Evolutionary conservation across 2,797 vertebrate species (phyloP), one percentile per base, ranked within the genome.

Genomic region (Microcaecilia unicolor): DNA sequence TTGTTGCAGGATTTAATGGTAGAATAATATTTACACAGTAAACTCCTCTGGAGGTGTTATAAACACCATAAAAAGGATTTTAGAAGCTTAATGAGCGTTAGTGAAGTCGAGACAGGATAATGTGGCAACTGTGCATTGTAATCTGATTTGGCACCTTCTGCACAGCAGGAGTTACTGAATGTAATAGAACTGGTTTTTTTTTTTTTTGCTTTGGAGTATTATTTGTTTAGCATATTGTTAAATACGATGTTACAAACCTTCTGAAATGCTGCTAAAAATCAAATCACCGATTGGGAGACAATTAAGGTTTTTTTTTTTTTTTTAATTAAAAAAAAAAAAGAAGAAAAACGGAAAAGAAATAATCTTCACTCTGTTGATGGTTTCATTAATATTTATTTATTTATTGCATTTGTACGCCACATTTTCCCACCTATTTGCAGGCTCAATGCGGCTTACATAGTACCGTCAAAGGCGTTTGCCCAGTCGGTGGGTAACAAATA

Each of bases 21-120:
- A 62, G 69, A 68, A 82, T 78, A 81, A 81, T 80, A 78, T 80
- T 80, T 76, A 70, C 73, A 70, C 71, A 74, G 76, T 71, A 60
- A 66, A 72, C 78, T 74, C 75, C 76, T 75, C 72, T 48, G 46
- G 73, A 76, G 78, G 78, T 64, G 70, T 63, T 77, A 76, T 72
- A 69, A 71, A 71, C 68, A 70, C 74, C 61, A 55, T 70, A 61
- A 78, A 76, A 70, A 73, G 78, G 79, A 71, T 84, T 78, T 76
- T 70, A 62, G 34, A 67, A 67, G 75, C 73, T 83, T 78, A 83
- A 70, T 71, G 74, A 72, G 72, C 49, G 45, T 75, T 64, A 69
- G 70, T 54, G 70, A 72, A 75, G 64, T 70, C 62, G 48, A 67
- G 64, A 63, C 59, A 58, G 69, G 74, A 68, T 67, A 72, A 73